phyloP scores from a whole-genome alignment of 2,888 invertebrate genomes.

The Theretra japonica region DNA sequence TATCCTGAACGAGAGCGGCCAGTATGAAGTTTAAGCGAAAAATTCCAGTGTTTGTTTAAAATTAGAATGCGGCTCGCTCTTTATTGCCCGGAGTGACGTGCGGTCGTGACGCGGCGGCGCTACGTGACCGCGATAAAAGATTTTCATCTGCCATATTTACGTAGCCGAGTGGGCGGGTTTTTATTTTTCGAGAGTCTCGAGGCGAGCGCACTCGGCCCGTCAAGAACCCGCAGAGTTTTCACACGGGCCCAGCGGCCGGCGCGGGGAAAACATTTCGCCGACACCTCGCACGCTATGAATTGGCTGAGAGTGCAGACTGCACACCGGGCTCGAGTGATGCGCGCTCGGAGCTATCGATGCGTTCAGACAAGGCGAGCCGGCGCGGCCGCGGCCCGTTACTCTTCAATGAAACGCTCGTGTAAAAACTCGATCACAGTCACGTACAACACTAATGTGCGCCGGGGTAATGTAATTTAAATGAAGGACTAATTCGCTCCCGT shows the following conservation, averaged over 20 bases:
- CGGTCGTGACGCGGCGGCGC: constrained; percentile 81
- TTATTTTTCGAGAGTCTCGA: constrained; percentile 80
- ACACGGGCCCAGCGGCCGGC: constrained; percentile 65
- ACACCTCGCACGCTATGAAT: constrained; percentile 41
- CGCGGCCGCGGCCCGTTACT: constrained; percentile 57
- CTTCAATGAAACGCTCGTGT: constrained; percentile 57
- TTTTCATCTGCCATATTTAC: constrained; percentile 85
- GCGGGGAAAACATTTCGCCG: constrained; percentile 62
- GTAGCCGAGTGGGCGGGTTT: constrained; percentile 82
- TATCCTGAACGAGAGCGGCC: constrained; percentile 61
- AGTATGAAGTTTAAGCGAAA: constrained; percentile 67
- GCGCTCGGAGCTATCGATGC: constrained; percentile 64
- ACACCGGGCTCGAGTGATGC: constrained; percentile 52
- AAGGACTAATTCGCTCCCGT: constrained; percentile 81
- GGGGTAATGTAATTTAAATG: constrained; percentile 81
- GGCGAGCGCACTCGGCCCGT: constrained; percentile 61
- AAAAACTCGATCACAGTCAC: constrained; percentile 65
- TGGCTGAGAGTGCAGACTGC: constrained; percentile 48
- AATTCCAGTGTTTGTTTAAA: constrained; percentile 77
- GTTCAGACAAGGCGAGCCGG: constrained; percentile 54
- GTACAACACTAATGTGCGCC: constrained; percentile 68
- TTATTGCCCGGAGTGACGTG: constrained; percentile 81
- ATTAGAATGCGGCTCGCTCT: constrained; percentile 81
- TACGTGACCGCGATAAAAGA: constrained; percentile 85
- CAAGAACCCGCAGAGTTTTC: constrained; percentile 73